Conservation (phyloP, 2,113 vertebrate species). For the Nannospalax galili region DNA sequence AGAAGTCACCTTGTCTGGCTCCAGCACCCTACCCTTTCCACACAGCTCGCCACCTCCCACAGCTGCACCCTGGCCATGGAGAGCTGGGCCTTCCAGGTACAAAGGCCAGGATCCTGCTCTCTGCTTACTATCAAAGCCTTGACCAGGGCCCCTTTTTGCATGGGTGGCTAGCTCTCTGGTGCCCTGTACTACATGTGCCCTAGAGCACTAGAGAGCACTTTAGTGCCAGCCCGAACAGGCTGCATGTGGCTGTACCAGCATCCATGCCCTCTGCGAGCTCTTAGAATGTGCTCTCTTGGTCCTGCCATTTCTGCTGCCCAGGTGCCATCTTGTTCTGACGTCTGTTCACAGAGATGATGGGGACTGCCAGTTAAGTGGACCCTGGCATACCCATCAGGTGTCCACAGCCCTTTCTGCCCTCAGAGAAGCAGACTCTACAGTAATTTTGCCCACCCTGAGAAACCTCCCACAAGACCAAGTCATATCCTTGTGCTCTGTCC, state of each 20-base stretch:
- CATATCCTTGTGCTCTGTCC: not conserved
- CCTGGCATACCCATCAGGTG: not conserved
- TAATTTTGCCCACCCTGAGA: not conserved
- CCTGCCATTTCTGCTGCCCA: not conserved
- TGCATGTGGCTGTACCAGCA: not conserved
- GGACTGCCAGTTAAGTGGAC: not conserved
- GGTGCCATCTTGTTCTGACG: not conserved
- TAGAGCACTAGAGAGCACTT: not conserved
- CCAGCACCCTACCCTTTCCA: not conserved
- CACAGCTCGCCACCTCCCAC: not conserved
- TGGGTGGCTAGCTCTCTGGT: not conserved
- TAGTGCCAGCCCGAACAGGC: not conserved
- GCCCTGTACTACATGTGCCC: not conserved
- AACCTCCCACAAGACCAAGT: not conserved
- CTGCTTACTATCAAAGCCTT: not conserved
- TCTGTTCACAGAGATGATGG: not conserved
- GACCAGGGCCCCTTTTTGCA: not conserved
- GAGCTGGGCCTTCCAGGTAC: not conserved
- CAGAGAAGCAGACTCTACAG: not conserved
- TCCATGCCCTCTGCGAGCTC: not conserved
- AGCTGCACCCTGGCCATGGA: not conserved
- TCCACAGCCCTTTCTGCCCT: not conserved
- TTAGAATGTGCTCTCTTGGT: not conserved
- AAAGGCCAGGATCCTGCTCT: not conserved
- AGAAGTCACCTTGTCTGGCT: not conserved